Percentiles rank a stretch among this genome's conserved stretches.
phyloP scores from a whole-genome alignment of 2,797 vertebrate species.

The Crenichthys baileyi region DNA sequence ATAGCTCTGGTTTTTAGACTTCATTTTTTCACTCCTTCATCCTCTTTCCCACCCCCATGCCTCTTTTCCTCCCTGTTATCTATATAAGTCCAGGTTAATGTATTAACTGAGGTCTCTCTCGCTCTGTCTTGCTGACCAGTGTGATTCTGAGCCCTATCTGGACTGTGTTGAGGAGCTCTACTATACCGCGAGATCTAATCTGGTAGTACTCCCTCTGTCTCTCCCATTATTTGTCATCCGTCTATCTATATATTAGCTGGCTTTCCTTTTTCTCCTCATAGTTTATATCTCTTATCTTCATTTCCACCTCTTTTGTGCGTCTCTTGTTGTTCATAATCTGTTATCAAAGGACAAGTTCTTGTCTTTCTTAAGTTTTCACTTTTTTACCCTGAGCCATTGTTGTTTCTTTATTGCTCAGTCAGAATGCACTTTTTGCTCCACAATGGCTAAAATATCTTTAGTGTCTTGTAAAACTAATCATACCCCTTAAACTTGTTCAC shows the following conservation, averaged over 20 bases:
- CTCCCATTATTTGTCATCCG: slow-evolving; percentile 55
- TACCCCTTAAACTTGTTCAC: neutral
- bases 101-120: slow-evolving; percentile 86
- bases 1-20: slow-evolving; percentile 46
- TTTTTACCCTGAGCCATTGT: slow-evolving; percentile 60
- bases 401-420: slow-evolving; percentile 54
- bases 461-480: neutral
- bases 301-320: neutral
- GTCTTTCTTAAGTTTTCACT: slow-evolving; percentile 35
- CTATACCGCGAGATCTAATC: slow-evolving; percentile 99
- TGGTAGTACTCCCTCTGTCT: slow-evolving; percentile 86
- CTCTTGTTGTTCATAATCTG: slow-evolving; percentile 52
- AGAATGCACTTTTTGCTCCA: slow-evolving; percentile 56
- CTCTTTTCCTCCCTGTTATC: slow-evolving; percentile 32
- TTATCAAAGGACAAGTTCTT: slow-evolving; percentile 43
- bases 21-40: slow-evolving; percentile 46
- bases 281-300: slow-evolving; percentile 14
- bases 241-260: slow-evolving; percentile 26
- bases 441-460: slow-evolving; percentile 10
- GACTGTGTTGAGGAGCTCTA: slow-evolving; percentile 97
- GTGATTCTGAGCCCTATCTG: slow-evolving; percentile 94
- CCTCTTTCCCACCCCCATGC: slow-evolving; percentile 36
- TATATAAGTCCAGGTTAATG: slow-evolving; percentile 83
- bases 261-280: slow-evolving; percentile 4
- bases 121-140: slow-evolving; percentile 90